These are phyloP conservation scores for Catagonus wagneri DNA, from an alignment of 2,113 vertebrate genomes.

Conservation along the genomic window DNA sequence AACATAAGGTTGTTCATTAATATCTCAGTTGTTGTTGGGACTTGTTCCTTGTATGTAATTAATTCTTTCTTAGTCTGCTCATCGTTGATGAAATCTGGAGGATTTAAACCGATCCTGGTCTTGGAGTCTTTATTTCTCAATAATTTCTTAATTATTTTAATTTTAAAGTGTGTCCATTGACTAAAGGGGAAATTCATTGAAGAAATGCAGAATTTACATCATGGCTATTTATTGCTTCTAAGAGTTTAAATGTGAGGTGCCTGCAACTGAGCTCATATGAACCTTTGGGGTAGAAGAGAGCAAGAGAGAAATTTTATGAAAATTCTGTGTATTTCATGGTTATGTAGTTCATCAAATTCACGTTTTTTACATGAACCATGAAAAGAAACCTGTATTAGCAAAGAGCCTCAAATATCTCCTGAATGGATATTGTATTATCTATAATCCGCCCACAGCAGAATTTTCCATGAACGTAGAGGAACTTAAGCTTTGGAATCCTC, in stretches of 20 bases:
- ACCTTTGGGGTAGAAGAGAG: fast-evolving
- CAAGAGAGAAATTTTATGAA: background rate
- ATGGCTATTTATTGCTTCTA: background rate
- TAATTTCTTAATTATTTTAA: conserved; percentile 23
- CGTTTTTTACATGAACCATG: conserved; percentile 66
- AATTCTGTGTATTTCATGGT: conserved; percentile 64
- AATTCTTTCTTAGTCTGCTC: conserved; percentile 46
- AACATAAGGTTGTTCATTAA: background rate
- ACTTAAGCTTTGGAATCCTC: background rate
- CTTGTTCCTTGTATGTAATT: conserved; percentile 55
- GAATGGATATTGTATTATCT: background rate
- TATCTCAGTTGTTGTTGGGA: conserved; percentile 38
- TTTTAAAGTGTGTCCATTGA: background rate
- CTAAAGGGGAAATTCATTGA: background rate
- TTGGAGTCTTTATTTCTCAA: conserved; percentile 42
- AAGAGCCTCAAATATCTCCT: background rate
- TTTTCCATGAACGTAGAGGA: background rate
- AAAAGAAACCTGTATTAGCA: background rate
- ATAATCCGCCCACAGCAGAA: background rate
- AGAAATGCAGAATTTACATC: background rate
- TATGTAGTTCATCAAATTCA: conserved; percentile 71
- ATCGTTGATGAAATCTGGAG: background rate
- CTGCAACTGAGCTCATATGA: background rate
- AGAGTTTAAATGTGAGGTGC: background rate
- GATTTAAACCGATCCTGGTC: background rate